Evolutionary conservation across 2,797 vertebrate species (phyloP).

Genomic region (Bucorvus abyssinicus): DNA sequence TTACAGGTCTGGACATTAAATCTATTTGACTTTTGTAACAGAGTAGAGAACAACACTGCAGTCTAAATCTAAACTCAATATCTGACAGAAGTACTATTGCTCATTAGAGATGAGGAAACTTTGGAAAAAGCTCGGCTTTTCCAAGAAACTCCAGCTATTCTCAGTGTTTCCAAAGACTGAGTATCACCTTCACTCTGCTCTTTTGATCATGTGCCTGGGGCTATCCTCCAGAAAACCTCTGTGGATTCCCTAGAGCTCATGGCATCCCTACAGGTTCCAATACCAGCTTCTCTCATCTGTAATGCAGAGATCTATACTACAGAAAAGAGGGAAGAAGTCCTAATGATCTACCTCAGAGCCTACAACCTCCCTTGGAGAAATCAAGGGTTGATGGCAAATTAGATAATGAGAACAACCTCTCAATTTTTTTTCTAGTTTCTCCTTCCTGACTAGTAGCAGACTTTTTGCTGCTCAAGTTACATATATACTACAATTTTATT

Average conservation of each 20-base stretch:
- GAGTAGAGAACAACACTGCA: background rate
- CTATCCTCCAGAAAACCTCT: background rate
- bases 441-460: background rate
- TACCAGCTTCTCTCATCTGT: background rate
- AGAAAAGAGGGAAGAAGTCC: background rate
- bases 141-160: background rate
- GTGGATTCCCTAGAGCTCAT: background rate
- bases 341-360: background rate
- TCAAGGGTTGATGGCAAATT: background rate
- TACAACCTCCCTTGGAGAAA: background rate
- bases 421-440: background rate
- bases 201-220: background rate
- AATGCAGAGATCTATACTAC: background rate
- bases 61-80: constrained; percentile 9
- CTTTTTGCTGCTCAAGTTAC: background rate
- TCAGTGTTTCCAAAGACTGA: background rate
- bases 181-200: background rate
- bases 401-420: background rate
- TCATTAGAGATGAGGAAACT: background rate
- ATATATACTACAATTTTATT: background rate
- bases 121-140: background rate
- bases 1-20: background rate
- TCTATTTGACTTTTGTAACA: background rate
- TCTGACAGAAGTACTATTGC: background rate
- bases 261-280: background rate